phyloP scores from a whole-genome alignment of 2,888 invertebrate genomes.

The Plagiodera versicolora region DNA sequence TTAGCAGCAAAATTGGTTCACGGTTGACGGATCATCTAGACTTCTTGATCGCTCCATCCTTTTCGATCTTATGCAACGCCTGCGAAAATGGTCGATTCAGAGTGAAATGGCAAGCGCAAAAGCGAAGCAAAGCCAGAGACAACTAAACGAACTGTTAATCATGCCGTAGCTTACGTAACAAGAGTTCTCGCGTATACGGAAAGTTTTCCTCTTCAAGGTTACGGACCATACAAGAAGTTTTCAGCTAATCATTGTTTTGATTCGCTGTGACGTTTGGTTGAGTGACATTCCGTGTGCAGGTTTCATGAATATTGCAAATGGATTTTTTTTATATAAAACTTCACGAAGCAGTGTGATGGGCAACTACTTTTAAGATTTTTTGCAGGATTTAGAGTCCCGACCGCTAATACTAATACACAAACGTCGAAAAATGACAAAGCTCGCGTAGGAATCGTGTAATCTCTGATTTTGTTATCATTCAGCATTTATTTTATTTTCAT shows the following conservation, averaged over 20 bases:
- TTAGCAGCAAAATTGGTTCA: constrained; percentile 33
- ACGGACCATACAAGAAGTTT: constrained; percentile 22
- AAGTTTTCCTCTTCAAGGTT: constrained; percentile 43
- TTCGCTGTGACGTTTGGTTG: background rate
- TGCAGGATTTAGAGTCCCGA: too few species aligned
- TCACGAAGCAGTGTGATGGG: too few species aligned
- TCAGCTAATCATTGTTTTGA: constrained; percentile 13
- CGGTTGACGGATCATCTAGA: constrained; percentile 40
- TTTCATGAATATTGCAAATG: background rate
- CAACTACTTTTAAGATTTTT: too few species aligned
- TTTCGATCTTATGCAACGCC: constrained; percentile 32
- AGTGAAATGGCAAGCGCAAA: constrained; percentile 40
- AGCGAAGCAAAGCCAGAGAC: constrained; percentile 28
- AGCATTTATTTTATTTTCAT: too few species aligned
- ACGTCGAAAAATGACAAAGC: too few species aligned
- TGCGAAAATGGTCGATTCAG: constrained; percentile 29
- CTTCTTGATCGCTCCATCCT: constrained; percentile 31
- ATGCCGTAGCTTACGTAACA: constrained; percentile 37
- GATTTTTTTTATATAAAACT: too few species aligned
- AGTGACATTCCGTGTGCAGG: background rate
- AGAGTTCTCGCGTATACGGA: constrained; percentile 35
- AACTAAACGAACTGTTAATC: constrained; percentile 36
- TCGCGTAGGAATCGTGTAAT: too few species aligned
- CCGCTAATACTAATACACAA: too few species aligned
- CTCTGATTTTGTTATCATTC: too few species aligned